Base-by-base conservation (phyloP, 2,797 vertebrate species). In the Fistularia commersonii region DNA sequence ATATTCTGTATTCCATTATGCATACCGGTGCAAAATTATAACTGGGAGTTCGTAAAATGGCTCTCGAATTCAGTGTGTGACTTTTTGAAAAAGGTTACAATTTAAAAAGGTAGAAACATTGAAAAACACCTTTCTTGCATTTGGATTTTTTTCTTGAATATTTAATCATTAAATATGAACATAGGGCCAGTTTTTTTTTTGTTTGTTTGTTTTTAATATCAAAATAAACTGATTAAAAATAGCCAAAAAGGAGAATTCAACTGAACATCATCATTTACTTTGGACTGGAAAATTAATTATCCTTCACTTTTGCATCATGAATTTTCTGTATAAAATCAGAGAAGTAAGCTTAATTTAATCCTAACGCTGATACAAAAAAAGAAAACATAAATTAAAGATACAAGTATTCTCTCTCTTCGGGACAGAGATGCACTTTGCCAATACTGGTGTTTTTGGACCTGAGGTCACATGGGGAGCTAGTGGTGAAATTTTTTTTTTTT, bases 381-480 rank as follows among this genome's bases (percentile, higher is more conserved):
- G 60, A 67, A 63, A 81, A 23, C 49, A 57, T 76, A 71, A 69
- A 64, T 43, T 55, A 64, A 73, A 66, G 74, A 72, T 71, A 70
- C 45, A 66, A 81, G 77, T 62, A 67, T 58, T 46, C 61, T 33
- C 53, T 43, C 8, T 59, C 75, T 74, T 73, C 11, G 13, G 39
- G 70, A 74, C 61, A 66, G 64, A 46, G 74, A 76, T 70, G 61
- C 75, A 69, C 66, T 78, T 67, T 67, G 68, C 76, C 83, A 74
- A 80, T 79, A 60, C 60, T 75, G 60, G 51, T n/a, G 54, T 33
- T 58, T 55, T 54, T 50, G 69, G 73, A 77, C 73, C 67, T 64
- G 72, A 64, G 67, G 71, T 82, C 72, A 68, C 63, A 75, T 51
- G 61, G 57, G 53, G 56, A 58, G 65, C 66, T 75, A 34, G 49